Percentiles rank a stretch among this genome's conserved stretches.
Evolutionary conservation across 2,888 invertebrate species (phyloP).

Genomic region (Pseudococcus jackbeardsleyi): DNA sequence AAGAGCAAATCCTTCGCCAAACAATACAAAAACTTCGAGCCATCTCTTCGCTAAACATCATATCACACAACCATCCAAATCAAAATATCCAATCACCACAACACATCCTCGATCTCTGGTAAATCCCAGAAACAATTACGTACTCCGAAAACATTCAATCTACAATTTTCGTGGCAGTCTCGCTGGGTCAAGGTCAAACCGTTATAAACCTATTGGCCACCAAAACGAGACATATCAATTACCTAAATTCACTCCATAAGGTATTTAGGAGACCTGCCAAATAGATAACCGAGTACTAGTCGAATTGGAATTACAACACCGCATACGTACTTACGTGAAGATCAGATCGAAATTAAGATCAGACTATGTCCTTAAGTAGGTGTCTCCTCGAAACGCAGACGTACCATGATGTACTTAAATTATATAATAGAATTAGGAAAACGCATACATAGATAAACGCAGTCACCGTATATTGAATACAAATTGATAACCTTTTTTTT

Average conservation of each 20-base stretch:
- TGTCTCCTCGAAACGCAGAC: conserved; percentile 7
- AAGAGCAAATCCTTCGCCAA: no score
- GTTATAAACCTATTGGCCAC: not conserved
- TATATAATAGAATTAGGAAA: conserved; percentile 39
- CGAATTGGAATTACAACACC: not conserved
- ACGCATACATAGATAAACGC: conserved; percentile 6
- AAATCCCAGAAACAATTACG: no score
- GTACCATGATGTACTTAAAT: not conserved
- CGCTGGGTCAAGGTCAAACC: not conserved
- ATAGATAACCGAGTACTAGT: not conserved
- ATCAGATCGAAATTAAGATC: conserved; percentile 45
- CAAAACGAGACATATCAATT: conserved; percentile 29
- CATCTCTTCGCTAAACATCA: no score
- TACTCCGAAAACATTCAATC: not conserved
- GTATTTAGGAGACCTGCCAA: conserved; percentile 35
- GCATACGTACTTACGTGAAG: not conserved
- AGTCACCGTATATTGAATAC: conserved; percentile 11
- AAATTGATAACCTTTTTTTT: conserved; percentile 38
- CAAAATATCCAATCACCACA: no score
- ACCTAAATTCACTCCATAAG: not conserved
- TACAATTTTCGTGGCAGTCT: not conserved
- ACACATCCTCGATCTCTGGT: no score
- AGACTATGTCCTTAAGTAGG: conserved; percentile 8
- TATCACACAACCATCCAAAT: no score
- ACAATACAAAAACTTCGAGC: no score